Conservation (phyloP, 2,113 vertebrate species). For the Fregetta grallaria region DNA sequence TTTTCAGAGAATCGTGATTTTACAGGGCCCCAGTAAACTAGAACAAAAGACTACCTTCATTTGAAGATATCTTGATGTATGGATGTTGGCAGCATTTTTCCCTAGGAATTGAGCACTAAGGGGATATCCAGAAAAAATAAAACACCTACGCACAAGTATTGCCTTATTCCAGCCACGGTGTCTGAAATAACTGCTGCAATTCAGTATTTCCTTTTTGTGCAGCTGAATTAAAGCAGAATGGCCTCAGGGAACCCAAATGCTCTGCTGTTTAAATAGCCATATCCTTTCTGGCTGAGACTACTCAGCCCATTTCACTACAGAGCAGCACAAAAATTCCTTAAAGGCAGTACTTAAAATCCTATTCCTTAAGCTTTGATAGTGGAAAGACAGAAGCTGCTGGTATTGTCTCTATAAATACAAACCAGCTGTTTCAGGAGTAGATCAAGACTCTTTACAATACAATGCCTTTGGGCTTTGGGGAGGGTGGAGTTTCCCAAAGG, state of each 20-base stretch:
- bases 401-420: not conserved
- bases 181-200: not conserved
- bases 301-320: not conserved
- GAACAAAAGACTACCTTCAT: not conserved
- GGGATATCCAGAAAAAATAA: not conserved
- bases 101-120: not conserved
- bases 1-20: not conserved
- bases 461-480: not conserved
- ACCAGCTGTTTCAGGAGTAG: not conserved
- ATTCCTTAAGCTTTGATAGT: not conserved
- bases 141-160: accelerated
- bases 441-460: not conserved
- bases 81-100: not conserved
- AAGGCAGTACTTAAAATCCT: not conserved
- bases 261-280: not conserved
- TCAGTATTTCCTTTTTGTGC: not conserved
- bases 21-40: not conserved
- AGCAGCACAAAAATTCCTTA: not conserved
- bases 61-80: not conserved
- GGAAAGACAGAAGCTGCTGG: not conserved
- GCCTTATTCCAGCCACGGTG: not conserved
- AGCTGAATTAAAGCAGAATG: not conserved
- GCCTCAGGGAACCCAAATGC: not conserved
- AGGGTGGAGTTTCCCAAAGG: not conserved
- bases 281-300: not conserved